Evolutionary conservation across 2,113 vertebrate species (phyloP), one percentile per base, ranked within the genome.

Genomic region (Ageneiosus marmoratus): DNA sequence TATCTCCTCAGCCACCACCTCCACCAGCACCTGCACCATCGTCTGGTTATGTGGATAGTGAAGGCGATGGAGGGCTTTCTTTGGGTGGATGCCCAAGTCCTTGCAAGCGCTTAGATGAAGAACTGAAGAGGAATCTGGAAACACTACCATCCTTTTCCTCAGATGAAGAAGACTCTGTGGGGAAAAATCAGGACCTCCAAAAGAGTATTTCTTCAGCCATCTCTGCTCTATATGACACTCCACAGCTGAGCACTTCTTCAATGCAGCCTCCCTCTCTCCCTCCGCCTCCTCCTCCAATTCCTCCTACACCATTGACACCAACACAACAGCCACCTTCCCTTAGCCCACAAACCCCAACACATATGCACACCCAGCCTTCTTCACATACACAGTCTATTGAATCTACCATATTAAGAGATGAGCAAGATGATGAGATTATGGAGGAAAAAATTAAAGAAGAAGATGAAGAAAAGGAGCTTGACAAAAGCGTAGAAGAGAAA

Each of bases 131-230:
- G 41, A 98, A 98, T 88, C 92, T 98, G 48, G 97, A 98, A 93
- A 98, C 97, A 0, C 87, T 98, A 67, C 97, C 97, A 0, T 98
- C 97, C 0, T 98, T 98, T 89, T 97, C 96, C 1, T 97, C 96
- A 0, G 97, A 97, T 0, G 97, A 98, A 88, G 97, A 98, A 75
- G 97, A 98, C 88, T 98, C 96, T 0, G 97, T 98, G 0, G 95
- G 96, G 85, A 97, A 97, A 92, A 98, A 98, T 89, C 95, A 97
- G 89, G 97, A 98, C 87, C 94, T 98, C 34, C 97, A 98, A 91
- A 97, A 97, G 88, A 97, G 97, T 92, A 98, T 98, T 84, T 97
- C 96, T 29, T 97, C 96, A 0, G 97, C 97, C 81, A 98, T 98
- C 87, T 98, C 97, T 0, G 97, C 97, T 50, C 93, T 98, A 5